A percentile compares a stretch with the other conserved stretches of the same genome.
Conservation (phyloP, 1,140 invertebrate genomes). For the Mizuhopecten yessoensis region DNA sequence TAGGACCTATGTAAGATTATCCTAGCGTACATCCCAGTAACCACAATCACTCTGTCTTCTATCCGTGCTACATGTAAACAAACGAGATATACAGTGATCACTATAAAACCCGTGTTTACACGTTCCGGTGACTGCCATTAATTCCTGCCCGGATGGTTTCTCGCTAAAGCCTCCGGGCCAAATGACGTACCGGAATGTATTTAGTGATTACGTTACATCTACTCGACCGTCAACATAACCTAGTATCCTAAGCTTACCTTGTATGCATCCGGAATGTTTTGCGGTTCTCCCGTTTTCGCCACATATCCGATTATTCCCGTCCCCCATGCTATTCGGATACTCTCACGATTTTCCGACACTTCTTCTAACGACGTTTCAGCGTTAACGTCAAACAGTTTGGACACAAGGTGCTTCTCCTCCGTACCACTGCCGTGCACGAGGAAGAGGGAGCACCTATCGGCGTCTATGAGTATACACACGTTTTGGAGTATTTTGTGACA, state of each 20-base stretch:
- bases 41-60: conserved; percentile 24
- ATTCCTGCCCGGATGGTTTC: conserved; percentile 11
- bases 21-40: background rate
- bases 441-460: conserved; percentile 96
- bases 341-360: conserved; percentile 93
- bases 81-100: background rate
- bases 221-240: background rate
- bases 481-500: conserved; percentile 99
- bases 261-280: conserved; percentile 98
- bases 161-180: background rate
- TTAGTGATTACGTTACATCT: background rate
- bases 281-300: conserved; percentile 94
- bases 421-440: conserved; percentile 89
- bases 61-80: conserved; percentile 10
- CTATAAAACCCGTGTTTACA: conserved; percentile 28
- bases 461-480: conserved; percentile 94
- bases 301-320: conserved; percentile 96
- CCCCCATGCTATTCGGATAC: conserved; percentile 93
- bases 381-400: conserved; percentile 95
- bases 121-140: conserved; percentile 14
- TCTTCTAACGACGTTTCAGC: conserved; percentile 89
- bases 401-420: conserved; percentile 88
- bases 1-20: background rate
- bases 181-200: background rate
- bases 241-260: conserved; percentile 87